Base-by-base conservation (phyloP, 2,113 vertebrate species). In the Muntiacus muntjak region DNA sequence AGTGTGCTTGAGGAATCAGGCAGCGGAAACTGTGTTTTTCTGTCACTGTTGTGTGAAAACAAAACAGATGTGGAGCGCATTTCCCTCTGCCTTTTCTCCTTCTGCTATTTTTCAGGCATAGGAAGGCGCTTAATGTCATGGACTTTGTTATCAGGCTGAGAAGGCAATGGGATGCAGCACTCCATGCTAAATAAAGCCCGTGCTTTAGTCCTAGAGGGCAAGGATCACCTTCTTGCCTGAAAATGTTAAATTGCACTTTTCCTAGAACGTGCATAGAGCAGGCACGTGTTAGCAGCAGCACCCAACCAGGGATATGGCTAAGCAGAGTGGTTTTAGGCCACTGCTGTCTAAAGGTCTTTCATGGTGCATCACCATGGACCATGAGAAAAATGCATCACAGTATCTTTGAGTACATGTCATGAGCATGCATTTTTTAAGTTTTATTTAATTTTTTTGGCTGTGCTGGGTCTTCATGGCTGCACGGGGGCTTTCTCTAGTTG, bases 1-100 rank as follows among this genome's bases (percentile, higher is more conserved):
- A 98, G 83, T 87, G 26, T 97, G 58, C 91, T 98, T 97, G 93
- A 98, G 76, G 95, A 88, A 98, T 95, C 98, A 95, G 96, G 43
- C 76, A 88, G 62, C 14, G n/a, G 45, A 92, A 87, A 79, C 47
- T 82, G 6, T 97, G n/a, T 58, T 36, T 87, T 96, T 83, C 87
- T 67, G 78, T 62, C 45, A 89, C 45, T 54, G 97, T 98, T 95
- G 9, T 94, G 87, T 79, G 47, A 98, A 98, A 84, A 97, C 6
- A 60, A 96, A 89, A 97, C 47, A 96, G 84, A 30, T 3, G 54
- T 33, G 26, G 94, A 97, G 33, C 97, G 1, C 45, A 19, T 54
- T 96, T 97, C 71, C 79, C 71, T 85, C 6, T 88, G 64, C 54
- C 28, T 74, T 90, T 30, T 23, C 45, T 94, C 30, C 33, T 3